A percentile compares a stretch with the other conserved stretches of the same genome.
phyloP scores from a whole-genome alignment of 1,140 invertebrate species.

The Archivesica marissinica region DNA sequence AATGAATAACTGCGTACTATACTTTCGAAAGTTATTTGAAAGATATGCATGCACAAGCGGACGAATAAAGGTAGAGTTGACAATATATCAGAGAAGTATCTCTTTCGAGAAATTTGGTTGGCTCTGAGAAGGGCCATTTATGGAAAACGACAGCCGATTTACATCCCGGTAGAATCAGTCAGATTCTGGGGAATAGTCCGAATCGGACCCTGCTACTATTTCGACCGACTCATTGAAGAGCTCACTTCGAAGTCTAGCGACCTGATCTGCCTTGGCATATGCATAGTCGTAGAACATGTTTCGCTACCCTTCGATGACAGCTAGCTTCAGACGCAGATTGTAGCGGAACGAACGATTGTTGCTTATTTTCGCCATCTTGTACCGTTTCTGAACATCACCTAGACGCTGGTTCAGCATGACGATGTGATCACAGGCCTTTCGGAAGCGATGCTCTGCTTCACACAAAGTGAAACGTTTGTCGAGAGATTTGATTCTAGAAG shows the following conservation, averaged over 20 bases:
- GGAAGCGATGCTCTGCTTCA: constrained; percentile 37
- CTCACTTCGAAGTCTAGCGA: constrained; percentile 58
- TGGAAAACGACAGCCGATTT: constrained; percentile 3
- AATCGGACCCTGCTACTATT: constrained; percentile 24
- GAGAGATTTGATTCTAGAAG: constrained; percentile 32
- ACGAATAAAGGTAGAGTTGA: too few relatives aligned
- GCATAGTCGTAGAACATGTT: constrained; percentile 71
- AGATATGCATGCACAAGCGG: too few relatives aligned
- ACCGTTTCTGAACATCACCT: constrained; percentile 35
- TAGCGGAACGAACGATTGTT: constrained; percentile 34
- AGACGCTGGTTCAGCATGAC: constrained; percentile 40
- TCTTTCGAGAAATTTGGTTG: constrained; percentile 20
- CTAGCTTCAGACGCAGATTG: constrained; percentile 49
- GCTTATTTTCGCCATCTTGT: constrained; percentile 19
- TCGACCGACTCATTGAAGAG: constrained; percentile 50
- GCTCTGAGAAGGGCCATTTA: constrained; percentile 37
- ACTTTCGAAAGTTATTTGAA: too few relatives aligned
- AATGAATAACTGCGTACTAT: too few relatives aligned
- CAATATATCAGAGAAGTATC: background rate
- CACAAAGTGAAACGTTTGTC: constrained; percentile 34
- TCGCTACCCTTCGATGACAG: constrained; percentile 62
- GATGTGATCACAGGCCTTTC: constrained; percentile 49
- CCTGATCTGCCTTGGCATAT: constrained; percentile 59
- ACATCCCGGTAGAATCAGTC: background rate
- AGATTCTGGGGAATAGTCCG: constrained; percentile 2